Percentiles rank a stretch among this genome's conserved stretches.
Conservation (phyloP, 2,888 invertebrate species). For the Pollenia griseotomentosa region DNA sequence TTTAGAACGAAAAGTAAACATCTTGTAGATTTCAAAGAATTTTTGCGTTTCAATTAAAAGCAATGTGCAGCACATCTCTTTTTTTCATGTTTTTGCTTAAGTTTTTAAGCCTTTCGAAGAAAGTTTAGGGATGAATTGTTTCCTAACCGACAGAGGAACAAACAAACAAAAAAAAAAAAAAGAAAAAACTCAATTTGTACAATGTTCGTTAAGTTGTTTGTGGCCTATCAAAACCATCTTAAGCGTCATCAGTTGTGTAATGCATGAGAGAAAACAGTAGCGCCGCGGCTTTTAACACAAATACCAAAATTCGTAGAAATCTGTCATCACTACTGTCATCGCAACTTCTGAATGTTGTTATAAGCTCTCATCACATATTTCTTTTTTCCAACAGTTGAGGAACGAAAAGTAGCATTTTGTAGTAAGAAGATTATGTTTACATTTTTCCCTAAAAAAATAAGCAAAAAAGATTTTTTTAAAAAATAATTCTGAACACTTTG, state of each 20-base stretch:
- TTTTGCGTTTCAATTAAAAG: constrained; percentile 69
- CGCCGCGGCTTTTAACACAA: constrained; percentile 77
- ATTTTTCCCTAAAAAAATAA: too few species aligned
- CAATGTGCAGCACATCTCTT: constrained; percentile 55
- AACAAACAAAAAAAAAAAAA: constrained; percentile 7
- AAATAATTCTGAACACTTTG: too few species aligned
- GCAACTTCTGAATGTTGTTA: constrained; percentile 62
- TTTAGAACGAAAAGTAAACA: constrained; percentile 61
- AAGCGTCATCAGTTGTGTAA: constrained; percentile 74
- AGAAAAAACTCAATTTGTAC: constrained; percentile 18
- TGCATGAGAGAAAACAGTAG: constrained; percentile 81
- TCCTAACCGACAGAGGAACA: constrained; percentile 46
- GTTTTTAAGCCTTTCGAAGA: constrained; percentile 69
- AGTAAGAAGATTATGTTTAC: background rate
- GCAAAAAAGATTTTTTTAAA: too few species aligned
- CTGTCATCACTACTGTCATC: constrained; percentile 82
- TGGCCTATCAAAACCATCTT: constrained; percentile 62
- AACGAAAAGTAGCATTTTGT: constrained; percentile 12
- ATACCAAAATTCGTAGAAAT: constrained; percentile 81
- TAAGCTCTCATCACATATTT: constrained; percentile 68
- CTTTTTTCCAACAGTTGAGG: constrained; percentile 9
- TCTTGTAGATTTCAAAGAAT: constrained; percentile 68
- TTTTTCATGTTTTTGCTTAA: constrained; percentile 19
- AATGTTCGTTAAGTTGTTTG: constrained; percentile 31
- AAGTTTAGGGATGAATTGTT: constrained; percentile 70